Percentiles rank a stretch among this genome's conserved stretches.
Evolutionary conservation across 2,888 invertebrate genomes (phyloP).

Genomic region (Ctena decussata): DNA sequence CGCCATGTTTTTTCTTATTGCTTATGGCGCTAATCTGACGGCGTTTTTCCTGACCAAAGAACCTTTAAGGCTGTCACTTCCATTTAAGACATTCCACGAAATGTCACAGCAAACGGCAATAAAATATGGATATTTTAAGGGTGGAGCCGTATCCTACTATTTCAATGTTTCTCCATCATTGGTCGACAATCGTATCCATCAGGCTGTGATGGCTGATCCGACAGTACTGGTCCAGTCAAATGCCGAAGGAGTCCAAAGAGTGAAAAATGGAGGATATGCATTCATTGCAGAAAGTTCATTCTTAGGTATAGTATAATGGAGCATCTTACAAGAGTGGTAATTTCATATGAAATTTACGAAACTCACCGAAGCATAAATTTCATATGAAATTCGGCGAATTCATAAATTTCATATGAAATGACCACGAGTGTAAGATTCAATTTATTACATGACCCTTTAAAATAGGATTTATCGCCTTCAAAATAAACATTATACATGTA

Average conservation of each 20-base stretch:
- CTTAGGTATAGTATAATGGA: no score
- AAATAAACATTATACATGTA: no score
- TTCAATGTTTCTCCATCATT: background rate
- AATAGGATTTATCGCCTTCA: no score
- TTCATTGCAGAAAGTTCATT: conserved; percentile 56
- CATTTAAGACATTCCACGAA: conserved; percentile 62
- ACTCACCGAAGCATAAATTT: no score
- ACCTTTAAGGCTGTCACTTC: conserved; percentile 47
- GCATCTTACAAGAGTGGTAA: no score
- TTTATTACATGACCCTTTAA: no score
- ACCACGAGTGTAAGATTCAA: no score
- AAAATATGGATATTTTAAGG: conserved; percentile 13
- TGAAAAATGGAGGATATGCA: conserved; percentile 51
- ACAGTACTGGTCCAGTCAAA: background rate
- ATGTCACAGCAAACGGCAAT: conserved; percentile 47
- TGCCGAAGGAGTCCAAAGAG: conserved; percentile 13
- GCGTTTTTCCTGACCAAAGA: conserved; percentile 57
- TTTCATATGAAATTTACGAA: no score
- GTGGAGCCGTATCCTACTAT: background rate
- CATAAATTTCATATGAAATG: no score
- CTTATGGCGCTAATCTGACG: conserved; percentile 62
- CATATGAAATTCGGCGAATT: no score
- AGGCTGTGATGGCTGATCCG: background rate
- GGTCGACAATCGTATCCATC: background rate
- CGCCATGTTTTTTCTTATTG: conserved; percentile 55